Percentiles rank a stretch among this genome's conserved stretches.
Conservation (phyloP, 2,113 vertebrate species). For the Equus quagga region DNA sequence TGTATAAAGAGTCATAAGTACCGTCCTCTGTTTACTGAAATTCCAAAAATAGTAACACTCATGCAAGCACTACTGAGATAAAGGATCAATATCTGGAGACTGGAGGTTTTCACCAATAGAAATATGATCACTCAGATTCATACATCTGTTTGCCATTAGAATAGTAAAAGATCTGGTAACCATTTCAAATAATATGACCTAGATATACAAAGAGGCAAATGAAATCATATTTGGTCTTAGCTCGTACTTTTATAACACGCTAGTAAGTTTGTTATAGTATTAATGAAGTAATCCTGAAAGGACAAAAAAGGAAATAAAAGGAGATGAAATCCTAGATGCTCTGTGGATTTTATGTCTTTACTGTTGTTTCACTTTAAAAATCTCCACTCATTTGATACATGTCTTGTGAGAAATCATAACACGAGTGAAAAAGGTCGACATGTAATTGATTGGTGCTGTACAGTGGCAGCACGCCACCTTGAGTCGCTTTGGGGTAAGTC, state of each 20-base stretch:
- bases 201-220: not conserved
- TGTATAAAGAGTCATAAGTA: not conserved
- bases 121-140: not conserved
- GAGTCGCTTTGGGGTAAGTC: not conserved
- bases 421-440: not conserved
- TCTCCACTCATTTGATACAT: not conserved
- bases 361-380: not conserved
- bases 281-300: not conserved
- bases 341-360: not conserved
- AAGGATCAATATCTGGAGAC: not conserved
- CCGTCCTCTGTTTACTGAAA: not conserved
- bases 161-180: conserved; percentile 1
- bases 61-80: not conserved
- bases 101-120: conserved; percentile 12
- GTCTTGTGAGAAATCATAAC: conserved; percentile 27
- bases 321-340: not conserved
- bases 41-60: conserved; percentile 20
- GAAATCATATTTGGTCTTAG: not conserved
- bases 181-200: conserved; percentile 13
- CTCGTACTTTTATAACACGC: not conserved
- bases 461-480: not conserved
- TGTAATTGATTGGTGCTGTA: not conserved
- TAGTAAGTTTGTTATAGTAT: not conserved
- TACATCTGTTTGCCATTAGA: not conserved
- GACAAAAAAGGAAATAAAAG: not conserved